Evolutionary conservation across 2,113 vertebrate genomes (phyloP).

Genomic region (Phalacrocorax carbo): DNA sequence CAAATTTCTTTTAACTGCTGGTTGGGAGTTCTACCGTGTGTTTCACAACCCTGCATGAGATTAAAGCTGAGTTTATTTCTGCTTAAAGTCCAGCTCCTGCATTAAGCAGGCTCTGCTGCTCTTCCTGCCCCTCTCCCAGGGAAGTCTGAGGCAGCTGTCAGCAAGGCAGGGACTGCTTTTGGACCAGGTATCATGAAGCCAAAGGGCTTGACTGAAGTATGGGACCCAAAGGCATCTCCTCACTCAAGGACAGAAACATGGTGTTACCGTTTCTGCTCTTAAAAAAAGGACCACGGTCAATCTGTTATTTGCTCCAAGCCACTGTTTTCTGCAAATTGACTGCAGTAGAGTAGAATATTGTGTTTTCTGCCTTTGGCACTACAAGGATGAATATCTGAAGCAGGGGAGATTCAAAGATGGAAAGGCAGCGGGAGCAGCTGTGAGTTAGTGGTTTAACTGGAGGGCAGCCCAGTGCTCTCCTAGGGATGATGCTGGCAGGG

Average conservation of each 20-base stretch:
- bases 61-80: background rate
- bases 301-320: background rate
- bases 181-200: background rate
- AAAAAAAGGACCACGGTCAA: background rate
- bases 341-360: background rate
- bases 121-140: background rate
- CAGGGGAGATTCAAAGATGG: background rate
- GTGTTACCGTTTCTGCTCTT: background rate
- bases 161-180: background rate
- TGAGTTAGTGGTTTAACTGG: constrained; percentile 4
- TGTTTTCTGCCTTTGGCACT: background rate
- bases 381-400: background rate
- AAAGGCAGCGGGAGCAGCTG: background rate
- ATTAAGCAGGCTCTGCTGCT: background rate
- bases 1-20: background rate
- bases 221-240: background rate
- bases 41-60: fast-evolving
- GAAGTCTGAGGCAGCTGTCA: background rate
- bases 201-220: background rate
- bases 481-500: background rate
- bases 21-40: background rate
- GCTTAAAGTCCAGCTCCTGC: background rate
- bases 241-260: background rate
- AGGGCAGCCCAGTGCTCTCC: background rate
- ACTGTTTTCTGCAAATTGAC: background rate